A percentile compares a stretch with the other conserved stretches of the same genome.
phyloP scores from a whole-genome alignment of 2,113 vertebrate species.

The Chamaea fasciata region DNA sequence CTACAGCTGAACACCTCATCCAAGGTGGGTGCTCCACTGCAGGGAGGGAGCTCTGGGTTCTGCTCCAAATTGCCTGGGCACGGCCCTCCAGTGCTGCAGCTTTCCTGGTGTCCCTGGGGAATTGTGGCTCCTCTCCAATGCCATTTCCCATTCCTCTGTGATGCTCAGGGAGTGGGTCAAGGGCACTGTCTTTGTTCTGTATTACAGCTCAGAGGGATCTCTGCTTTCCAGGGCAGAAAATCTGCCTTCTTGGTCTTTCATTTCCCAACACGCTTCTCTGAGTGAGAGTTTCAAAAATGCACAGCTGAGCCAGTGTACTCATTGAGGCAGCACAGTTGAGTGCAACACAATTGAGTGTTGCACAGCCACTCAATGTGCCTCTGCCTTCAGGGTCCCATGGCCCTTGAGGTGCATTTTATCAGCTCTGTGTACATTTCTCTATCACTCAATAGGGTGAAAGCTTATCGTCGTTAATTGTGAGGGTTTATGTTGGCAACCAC shows the following conservation, averaged over 20 bases:
- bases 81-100: background rate
- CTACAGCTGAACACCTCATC: background rate
- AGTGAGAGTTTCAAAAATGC: background rate
- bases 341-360: background rate
- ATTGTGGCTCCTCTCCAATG: fast-evolving
- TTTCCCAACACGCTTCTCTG: background rate
- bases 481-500: constrained; percentile 66
- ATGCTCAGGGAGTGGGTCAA: background rate
- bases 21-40: background rate
- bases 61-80: background rate
- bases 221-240: constrained; percentile 36
- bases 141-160: background rate
- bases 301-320: background rate
- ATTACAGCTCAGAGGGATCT: background rate
- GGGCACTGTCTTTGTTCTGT: background rate
- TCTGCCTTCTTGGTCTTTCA: background rate
- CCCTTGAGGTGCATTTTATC: constrained; percentile 5
- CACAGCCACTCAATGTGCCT: background rate
- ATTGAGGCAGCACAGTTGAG: background rate
- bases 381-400: background rate
- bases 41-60: background rate
- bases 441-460: constrained; percentile 56
- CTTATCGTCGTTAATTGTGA: constrained; percentile 64
- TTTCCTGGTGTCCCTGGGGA: too few species aligned
- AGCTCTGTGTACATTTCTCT: constrained; percentile 27